Evolutionary conservation across 2,888 invertebrate genomes (phyloP).

Genomic region (Micropterix aruncella): DNA sequence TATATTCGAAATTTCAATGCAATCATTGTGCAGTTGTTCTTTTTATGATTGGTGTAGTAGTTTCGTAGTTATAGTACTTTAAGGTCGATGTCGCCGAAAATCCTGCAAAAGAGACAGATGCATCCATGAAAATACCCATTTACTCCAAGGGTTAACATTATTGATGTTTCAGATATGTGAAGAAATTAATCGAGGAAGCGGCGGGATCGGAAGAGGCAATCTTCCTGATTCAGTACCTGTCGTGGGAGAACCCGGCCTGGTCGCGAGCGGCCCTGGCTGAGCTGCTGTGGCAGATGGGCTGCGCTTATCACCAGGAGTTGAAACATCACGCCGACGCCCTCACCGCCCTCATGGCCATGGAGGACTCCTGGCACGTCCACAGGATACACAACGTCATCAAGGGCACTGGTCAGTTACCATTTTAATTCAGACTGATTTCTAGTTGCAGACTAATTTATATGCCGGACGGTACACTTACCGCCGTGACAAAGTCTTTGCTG

Average conservation of each 20-base stretch:
- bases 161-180: constrained; percentile 56
- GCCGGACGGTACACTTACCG: too few relatives aligned
- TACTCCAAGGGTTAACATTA: too few relatives aligned
- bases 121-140: too few relatives aligned
- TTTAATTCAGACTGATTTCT: too few relatives aligned
- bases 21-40: too few relatives aligned
- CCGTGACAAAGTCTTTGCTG: too few relatives aligned
- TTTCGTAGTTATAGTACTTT: too few relatives aligned
- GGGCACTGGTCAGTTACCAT: constrained; percentile 27
- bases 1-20: too few relatives aligned
- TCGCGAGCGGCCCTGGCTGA: constrained; percentile 81
- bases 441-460: too few relatives aligned
- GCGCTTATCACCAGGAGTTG: constrained; percentile 89
- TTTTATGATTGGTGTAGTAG: too few relatives aligned
- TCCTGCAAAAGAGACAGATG: too few relatives aligned
- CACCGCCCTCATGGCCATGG: constrained; percentile 72
- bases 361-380: constrained; percentile 94
- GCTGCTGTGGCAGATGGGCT: constrained; percentile 78
- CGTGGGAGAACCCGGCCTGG: constrained; percentile 94
- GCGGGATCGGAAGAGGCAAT: constrained; percentile 85
- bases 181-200: constrained; percentile 90
- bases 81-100: too few relatives aligned
- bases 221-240: constrained; percentile 81
- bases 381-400: constrained; percentile 88
- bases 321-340: constrained; percentile 85